Base-by-base conservation (phyloP, 92 coral and sea anemone species). In the Diadumene lineata region DNA sequence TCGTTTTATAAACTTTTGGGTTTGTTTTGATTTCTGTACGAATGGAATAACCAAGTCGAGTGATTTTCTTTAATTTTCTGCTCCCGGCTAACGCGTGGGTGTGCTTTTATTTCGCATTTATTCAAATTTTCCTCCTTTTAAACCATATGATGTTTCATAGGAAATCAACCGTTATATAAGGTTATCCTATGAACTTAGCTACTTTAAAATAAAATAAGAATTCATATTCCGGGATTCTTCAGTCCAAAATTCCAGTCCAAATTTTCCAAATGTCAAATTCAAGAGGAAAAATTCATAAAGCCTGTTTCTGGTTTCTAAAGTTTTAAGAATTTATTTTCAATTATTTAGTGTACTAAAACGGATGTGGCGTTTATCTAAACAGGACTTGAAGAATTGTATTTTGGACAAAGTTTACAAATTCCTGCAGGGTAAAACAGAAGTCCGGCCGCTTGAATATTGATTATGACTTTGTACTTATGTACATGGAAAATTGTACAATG, bases 241-340 rank as follows among this genome's bases (percentile, higher is more conserved):
- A 31, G 25, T 72, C 50, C 66, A 22, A 22, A 31, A 51, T 13
- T 55, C 77, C 77, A 72, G 56, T 72, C 66, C 77, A 0, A 7
- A 7, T 31, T 72, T 72, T 72, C 67, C 38, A 72, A 56, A 72
- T 34, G 60, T 57, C 60, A 56, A 56, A n/a, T 26, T 33, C 9
- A 19, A 19, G 19, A 22, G 10, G 34, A 56, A 68, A 68, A 43
- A 28, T 68, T 22, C 33, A 21, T 1, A 56, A 61, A 29, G 44
- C 77, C 48, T 72, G 77, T 72, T 72, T 72, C 65, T 72, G 30
- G 77, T 26, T 72, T 56, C 34, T 43, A 38, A 31, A n/a, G 56
- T 9, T 1, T 21, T 44, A 15, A 8, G 55, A 16, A 1, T 17
- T 3, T 4, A 31, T 56, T 33, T 10, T 21, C 57, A 31, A 32